Percentiles rank a stretch among this genome's conserved stretches.
phyloP scores from a whole-genome alignment of 37 sponge, comb jelly and placozoan species.

The Bolinopsis microptera region DNA sequence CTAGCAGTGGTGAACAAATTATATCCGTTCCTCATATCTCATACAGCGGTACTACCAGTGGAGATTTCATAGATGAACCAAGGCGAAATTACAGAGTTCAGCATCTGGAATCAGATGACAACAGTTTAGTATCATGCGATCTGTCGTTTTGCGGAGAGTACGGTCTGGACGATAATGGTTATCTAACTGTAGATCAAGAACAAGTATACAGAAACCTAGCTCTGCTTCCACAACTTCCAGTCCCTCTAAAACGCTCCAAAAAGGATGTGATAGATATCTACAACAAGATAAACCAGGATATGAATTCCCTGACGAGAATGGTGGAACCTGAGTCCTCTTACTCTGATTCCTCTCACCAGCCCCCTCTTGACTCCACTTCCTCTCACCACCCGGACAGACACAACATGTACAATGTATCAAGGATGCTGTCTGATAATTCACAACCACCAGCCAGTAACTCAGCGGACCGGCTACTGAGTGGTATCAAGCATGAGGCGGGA shows the following conservation, averaged over 20 bases:
- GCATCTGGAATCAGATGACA: not conserved
- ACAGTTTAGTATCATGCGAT: not conserved
- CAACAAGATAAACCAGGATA: not conserved
- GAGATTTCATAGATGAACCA: not conserved
- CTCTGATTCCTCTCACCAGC: not conserved
- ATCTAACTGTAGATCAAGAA: not conserved
- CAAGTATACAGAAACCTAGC: not conserved
- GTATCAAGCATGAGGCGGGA: not conserved
- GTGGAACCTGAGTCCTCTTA: not conserved
- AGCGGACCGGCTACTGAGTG: not conserved
- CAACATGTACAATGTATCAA: not conserved
- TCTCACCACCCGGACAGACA: not conserved
- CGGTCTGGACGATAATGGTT: not conserved
- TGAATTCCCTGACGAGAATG: not conserved
- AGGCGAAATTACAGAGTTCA: not conserved
- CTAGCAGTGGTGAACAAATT: not conserved
- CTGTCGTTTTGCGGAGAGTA: not conserved
- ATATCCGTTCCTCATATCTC: not conserved
- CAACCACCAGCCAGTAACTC: not conserved
- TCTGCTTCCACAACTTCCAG: not conserved
- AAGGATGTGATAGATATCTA: conserved; percentile 9
- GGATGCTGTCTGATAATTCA: not conserved
- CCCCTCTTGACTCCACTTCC: not conserved
- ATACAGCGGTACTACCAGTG: not conserved
- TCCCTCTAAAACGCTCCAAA: not conserved